These are phyloP conservation scores for Procambarus clarkii DNA, from an alignment of 1,140 invertebrate genomes.

Conservation along the genomic window DNA sequence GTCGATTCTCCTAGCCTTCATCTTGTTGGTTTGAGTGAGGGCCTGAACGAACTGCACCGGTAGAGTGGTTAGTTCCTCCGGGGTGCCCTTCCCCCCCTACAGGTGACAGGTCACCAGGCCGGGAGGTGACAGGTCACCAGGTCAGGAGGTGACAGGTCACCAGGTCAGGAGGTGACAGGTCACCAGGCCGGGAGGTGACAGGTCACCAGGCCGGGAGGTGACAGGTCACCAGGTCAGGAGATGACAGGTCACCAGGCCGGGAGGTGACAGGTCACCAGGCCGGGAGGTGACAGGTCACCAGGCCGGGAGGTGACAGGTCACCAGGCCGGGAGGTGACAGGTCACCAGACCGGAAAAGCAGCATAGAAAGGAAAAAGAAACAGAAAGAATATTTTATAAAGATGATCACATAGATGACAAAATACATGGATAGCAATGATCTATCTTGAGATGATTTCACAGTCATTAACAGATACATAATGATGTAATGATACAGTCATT, in stretches of 20 bases:
- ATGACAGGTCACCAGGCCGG: background rate
- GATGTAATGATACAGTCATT: too few species aligned
- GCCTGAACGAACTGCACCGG: constrained; percentile 9
- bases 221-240: background rate
- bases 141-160: background rate
- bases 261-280: background rate
- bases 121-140: background rate
- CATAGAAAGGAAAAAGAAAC: too few species aligned
- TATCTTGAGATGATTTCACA: too few species aligned
- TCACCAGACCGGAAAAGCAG: too few species aligned
- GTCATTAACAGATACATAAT: too few species aligned
- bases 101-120: background rate
- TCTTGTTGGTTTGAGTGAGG: constrained; percentile 29
- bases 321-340: background rate
- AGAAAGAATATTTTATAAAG: too few species aligned
- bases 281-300: background rate
- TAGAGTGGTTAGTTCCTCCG: background rate
- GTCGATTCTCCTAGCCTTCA: constrained; percentile 26
- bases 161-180: background rate
- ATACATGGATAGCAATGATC: too few species aligned
- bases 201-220: background rate
- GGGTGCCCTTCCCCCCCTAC: background rate
- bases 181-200: background rate
- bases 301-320: background rate
- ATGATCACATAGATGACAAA: too few species aligned